Evolutionary conservation across 2,888 invertebrate species (phyloP).

Genomic region (Heteropelma amictum): DNA sequence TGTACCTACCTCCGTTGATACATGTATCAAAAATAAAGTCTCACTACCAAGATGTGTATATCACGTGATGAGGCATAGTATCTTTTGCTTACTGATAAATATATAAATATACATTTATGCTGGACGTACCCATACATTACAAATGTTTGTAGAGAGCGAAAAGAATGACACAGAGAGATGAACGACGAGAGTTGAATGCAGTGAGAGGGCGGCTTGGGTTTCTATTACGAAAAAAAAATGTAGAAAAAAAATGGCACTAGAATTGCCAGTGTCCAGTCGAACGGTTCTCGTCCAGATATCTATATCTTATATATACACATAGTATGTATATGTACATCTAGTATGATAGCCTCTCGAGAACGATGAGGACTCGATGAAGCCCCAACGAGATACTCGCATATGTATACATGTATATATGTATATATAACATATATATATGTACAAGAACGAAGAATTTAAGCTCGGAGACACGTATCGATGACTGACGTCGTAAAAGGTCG

Average conservation of each 20-base stretch:
- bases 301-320: background rate
- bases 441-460: constrained; percentile 35
- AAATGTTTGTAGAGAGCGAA: constrained; percentile 4
- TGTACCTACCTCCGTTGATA: background rate
- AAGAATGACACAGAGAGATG: background rate
- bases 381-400: constrained; percentile 18
- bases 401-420: background rate
- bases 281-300: constrained; percentile 28
- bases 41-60: constrained; percentile 14
- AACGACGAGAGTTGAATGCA: constrained; percentile 29
- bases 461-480: constrained; percentile 26
- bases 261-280: constrained; percentile 42
- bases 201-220: constrained; percentile 49
- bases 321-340: background rate
- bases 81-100: constrained; percentile 22
- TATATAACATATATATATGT: background rate
- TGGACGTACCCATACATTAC: background rate
- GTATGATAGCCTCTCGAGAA: constrained; percentile 39
- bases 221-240: constrained; percentile 42
- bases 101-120: background rate
- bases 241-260: constrained; percentile 20
- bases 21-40: background rate
- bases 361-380: constrained; percentile 53
- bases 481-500: background rate
- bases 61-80: background rate